Evolutionary conservation across 2,113 vertebrate genomes (phyloP).

Genomic region (Chionis minor): DNA sequence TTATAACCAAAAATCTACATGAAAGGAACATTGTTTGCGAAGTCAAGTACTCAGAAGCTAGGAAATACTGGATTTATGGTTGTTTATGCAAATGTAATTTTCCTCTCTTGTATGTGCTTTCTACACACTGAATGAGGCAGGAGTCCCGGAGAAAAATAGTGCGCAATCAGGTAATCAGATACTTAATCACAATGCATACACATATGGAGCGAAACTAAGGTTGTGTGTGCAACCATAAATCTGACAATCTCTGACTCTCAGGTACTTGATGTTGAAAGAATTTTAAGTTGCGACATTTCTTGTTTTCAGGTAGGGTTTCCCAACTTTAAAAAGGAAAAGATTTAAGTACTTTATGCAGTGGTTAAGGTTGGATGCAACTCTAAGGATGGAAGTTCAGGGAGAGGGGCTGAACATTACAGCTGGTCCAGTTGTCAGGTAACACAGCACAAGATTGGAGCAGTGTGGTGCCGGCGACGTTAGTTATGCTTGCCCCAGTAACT

Average conservation of each 20-base stretch:
- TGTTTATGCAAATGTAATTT: conserved; percentile 24
- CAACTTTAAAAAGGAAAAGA: neutral
- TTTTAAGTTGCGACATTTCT: neutral
- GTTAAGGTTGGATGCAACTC: neutral
- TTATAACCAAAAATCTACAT: neutral
- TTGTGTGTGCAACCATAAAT: conserved; percentile 1
- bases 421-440: neutral
- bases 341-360: neutral
- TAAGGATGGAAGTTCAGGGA: neutral
- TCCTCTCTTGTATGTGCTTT: neutral
- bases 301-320: neutral
- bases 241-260: neutral
- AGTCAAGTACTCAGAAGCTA: conserved; percentile 18
- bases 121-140: neutral
- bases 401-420: neutral
- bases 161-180: neutral
- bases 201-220: neutral
- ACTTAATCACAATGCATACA: neutral
- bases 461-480: neutral
- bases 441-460: fast-evolving
- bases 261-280: neutral
- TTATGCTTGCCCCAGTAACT: neutral
- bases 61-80: conserved; percentile 31
- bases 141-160: neutral
- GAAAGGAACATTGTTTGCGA: conserved; percentile 28